phyloP scores from a whole-genome alignment of 2,888 invertebrate genomes.

The Xanthostigma xanthostigma region DNA sequence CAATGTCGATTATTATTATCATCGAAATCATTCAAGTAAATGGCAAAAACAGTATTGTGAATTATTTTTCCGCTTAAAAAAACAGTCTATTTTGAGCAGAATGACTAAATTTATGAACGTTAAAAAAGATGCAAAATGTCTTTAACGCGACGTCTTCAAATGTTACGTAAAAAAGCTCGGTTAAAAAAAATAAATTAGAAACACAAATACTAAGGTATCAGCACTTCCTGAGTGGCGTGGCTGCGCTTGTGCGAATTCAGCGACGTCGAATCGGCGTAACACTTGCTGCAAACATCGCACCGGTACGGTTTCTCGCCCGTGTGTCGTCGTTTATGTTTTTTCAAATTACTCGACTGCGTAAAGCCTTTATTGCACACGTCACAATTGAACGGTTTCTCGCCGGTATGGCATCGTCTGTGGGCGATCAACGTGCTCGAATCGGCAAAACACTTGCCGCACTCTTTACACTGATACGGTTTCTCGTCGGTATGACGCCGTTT shows the following conservation, averaged over 20 bases:
- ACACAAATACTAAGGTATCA: too few species aligned
- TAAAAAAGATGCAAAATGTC: too few species aligned
- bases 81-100: too few species aligned
- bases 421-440: constrained; percentile 1
- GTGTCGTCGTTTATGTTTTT: constrained; percentile 1
- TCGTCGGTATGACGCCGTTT: not conserved
- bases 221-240: not conserved
- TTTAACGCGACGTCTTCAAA: too few species aligned
- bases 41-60: too few species aligned
- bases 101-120: too few species aligned
- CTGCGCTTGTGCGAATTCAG: not conserved
- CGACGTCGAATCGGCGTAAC: not conserved
- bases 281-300: constrained; percentile 1
- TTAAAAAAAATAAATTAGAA: too few species aligned
- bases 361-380: not conserved
- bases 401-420: not conserved
- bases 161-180: too few species aligned
- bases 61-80: too few species aligned
- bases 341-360: not conserved
- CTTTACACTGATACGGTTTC: constrained; percentile 1
- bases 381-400: constrained; percentile 1
- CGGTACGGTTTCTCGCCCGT: constrained; percentile 2
- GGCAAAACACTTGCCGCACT: not conserved
- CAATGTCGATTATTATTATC: too few species aligned
- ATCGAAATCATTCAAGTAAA: too few species aligned